Percentiles rank a stretch among this genome's conserved stretches.
phyloP scores from a whole-genome alignment of 2,797 vertebrate genomes.

The Channallabes apus region DNA sequence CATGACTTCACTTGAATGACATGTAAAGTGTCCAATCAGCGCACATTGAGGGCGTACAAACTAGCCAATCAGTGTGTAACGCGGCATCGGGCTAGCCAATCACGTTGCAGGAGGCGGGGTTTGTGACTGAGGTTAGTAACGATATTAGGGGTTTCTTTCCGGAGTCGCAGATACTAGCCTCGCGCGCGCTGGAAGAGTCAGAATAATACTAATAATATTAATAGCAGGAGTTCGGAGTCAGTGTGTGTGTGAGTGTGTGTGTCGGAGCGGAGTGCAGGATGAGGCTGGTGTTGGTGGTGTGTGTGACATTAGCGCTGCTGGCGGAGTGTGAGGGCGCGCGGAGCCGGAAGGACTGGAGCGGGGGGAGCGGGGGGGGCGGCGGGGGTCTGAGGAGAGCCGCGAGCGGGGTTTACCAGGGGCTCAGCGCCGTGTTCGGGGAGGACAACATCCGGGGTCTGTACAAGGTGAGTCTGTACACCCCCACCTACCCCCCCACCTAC shows the following conservation, averaged over 20 bases:
- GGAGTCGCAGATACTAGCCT: neutral
- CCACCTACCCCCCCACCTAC: too few relatives aligned
- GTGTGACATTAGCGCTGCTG: slow-evolving; percentile 58
- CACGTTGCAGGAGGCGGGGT: neutral
- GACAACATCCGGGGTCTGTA: slow-evolving; percentile 88
- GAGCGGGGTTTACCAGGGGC: slow-evolving; percentile 83
- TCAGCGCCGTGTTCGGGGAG: slow-evolving; percentile 88
- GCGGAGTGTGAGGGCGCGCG: slow-evolving; percentile 75
- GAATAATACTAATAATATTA: too few relatives aligned
- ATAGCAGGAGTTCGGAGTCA: neutral
- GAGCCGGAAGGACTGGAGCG: slow-evolving; percentile 76
- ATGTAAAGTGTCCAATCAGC: neutral
- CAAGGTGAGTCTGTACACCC: slow-evolving; percentile 75
- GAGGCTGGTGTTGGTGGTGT: neutral
- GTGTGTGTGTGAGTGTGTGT: neutral
- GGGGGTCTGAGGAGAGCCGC: slow-evolving; percentile 69
- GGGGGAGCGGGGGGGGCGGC: slow-evolving; percentile 81
- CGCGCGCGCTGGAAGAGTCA: neutral
- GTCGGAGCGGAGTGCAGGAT: neutral
- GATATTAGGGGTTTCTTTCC: neutral
- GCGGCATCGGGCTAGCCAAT: neutral
- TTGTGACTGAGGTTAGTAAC: neutral
- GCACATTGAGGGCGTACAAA: neutral
- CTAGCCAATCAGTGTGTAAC: neutral
- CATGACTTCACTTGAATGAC: neutral